Evolutionary conservation across 1,140 invertebrate genomes (phyloP), one percentile per base, ranked within the genome.

Genomic region (Geopemphigus sp.): DNA sequence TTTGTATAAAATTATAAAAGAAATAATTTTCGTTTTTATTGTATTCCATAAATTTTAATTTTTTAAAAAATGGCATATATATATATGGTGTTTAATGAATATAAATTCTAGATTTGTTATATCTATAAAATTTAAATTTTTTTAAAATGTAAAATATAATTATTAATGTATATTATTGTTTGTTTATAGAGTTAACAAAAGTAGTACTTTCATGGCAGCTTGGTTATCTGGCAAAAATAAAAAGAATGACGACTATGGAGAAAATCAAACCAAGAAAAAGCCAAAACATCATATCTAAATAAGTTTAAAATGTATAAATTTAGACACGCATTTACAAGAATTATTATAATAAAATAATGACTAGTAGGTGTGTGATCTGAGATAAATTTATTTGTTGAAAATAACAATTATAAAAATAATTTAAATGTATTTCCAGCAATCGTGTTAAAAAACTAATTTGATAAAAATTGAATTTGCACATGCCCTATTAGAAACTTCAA

Each of bases 131-230:
- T n/a, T n/a, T n/a, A n/a, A n/a, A n/a, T n/a, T n/a, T n/a, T n/a
- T 61, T 6, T 63, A 19, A 19, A 19, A 63, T 32, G 0, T 11
- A 63, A 12, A 8, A 32, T n/a, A 12, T 22, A 39, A 45, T 66
- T 66, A 14, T 45, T 39, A 0, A 32, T 66, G 6, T 17, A 12
- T 59, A 50, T 50, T 50, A 26, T 50, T 50, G 8, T 61, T 26
- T 78, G 45, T 78, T 59, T 78, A 29, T 22, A 78, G 74, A 78
- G 39, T 61, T 14, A 78, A 50, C 45, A 78, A 78, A 78, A 78
- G 74, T 57, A 61, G 39, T 12, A 61, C 32, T 29, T 78, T 78
- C 15, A 78, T 78, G 74, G 22, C 56, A 17, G 63, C 74, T 61
- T 78, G 74, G 74, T 78, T 78, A 50, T 1, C 32, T 26, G 74